These are phyloP conservation scores for Cotesia vestalis DNA, from an alignment of 1,140 invertebrate species.

Conservation along the genomic window DNA sequence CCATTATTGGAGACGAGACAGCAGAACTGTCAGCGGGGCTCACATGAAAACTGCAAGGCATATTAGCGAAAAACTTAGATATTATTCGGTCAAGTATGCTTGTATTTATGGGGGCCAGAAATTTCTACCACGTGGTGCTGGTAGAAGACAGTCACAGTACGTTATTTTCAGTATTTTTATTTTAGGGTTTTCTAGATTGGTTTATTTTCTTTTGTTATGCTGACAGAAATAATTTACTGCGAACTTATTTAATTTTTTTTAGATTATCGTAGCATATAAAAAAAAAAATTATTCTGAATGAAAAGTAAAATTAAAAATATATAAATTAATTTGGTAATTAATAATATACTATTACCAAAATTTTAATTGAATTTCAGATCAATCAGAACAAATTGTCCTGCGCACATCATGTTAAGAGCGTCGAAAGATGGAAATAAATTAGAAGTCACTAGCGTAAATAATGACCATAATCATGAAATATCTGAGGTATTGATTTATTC, in stretches of 20 bases:
- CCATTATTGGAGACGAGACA: constrained; percentile 64
- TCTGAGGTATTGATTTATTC: constrained; percentile 51
- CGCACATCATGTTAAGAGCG: constrained; percentile 64
- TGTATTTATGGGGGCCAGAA: constrained; percentile 65
- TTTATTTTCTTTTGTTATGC: neutral
- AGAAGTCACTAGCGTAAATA: constrained; percentile 65
- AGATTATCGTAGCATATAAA: too few species aligned
- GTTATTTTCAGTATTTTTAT: constrained; percentile 33
- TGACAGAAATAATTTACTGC: too few species aligned
- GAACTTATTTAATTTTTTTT: too few species aligned
- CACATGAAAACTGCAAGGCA: constrained; percentile 65
- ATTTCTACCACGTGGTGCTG: constrained; percentile 60
- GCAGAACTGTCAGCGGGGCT: constrained; percentile 62
- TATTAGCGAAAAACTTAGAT: constrained; percentile 60
- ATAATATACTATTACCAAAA: constrained; percentile 5
- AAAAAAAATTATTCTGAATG: too few species aligned
- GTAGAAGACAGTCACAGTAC: constrained; percentile 61
- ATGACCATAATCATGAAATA: constrained; percentile 65
- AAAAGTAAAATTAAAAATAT: too few species aligned
- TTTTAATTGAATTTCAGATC: constrained; percentile 47
- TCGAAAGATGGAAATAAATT: constrained; percentile 63
- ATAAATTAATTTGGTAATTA: neutral
- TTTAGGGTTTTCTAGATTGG: neutral
- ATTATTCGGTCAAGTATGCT: constrained; percentile 65
- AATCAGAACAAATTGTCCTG: constrained; percentile 63